Evolutionary conservation across 2,113 vertebrate species (phyloP).

Genomic region (Ceyx margarethae): DNA sequence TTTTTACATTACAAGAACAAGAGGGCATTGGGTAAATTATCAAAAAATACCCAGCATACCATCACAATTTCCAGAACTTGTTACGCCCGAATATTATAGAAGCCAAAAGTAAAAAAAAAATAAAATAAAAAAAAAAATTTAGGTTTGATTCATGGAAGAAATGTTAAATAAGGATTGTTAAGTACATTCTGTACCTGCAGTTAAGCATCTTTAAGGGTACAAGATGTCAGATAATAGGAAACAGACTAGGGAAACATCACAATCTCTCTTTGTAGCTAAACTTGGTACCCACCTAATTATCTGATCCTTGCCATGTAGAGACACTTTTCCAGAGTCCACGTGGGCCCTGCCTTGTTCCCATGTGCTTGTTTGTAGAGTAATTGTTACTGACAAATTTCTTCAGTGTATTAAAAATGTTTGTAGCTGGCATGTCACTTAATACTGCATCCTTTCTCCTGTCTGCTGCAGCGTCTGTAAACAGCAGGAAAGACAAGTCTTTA

Average conservation of each 20-base stretch:
- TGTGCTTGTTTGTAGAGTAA: neutral
- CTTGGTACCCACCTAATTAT: neutral
- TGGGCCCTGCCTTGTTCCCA: neutral
- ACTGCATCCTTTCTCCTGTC: constrained; percentile 41
- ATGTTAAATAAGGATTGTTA: neutral
- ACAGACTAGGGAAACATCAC: neutral
- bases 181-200: neutral
- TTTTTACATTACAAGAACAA: neutral
- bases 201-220: neutral
- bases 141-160: neutral
- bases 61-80: neutral
- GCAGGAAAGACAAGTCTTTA: constrained; percentile 95
- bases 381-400: neutral
- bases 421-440: constrained; percentile 10
- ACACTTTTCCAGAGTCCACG: neutral
- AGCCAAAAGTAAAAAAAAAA: neutral
- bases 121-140: neutral
- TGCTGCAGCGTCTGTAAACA: constrained; percentile 87
- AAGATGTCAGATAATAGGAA: neutral
- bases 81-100: neutral
- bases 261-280: neutral
- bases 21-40: neutral
- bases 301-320: neutral
- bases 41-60: neutral
- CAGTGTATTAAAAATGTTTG: constrained; percentile 1